Evolutionary conservation across 2,888 invertebrate species (phyloP).

Genomic region (Ceraclea dissimilis): DNA sequence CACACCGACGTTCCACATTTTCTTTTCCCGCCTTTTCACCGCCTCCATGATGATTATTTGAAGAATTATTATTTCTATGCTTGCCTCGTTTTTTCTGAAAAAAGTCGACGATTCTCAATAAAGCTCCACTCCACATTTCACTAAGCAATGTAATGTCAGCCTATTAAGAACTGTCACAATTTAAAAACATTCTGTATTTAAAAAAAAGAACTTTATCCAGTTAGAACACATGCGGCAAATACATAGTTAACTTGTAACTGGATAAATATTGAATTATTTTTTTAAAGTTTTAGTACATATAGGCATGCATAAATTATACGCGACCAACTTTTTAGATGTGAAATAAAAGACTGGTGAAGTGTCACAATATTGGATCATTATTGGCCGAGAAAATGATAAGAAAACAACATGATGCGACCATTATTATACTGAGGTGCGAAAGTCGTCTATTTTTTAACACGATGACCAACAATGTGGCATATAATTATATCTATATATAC

Average conservation of each 20-base stretch:
- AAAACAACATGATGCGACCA: neutral
- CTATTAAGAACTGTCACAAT: too few relatives aligned
- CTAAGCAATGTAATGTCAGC: too few relatives aligned
- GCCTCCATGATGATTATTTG: slow-evolving; percentile 3
- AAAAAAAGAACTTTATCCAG: too few relatives aligned
- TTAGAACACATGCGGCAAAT: too few relatives aligned
- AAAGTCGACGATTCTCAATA: slow-evolving; percentile 16
- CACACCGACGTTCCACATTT: slow-evolving; percentile 9
- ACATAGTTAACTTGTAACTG: too few relatives aligned
- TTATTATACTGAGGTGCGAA: neutral
- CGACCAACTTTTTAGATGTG: neutral
- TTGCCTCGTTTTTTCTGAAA: slow-evolving; percentile 24
- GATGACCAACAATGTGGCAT: neutral
- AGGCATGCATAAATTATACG: too few relatives aligned
- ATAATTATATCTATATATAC: too few relatives aligned
- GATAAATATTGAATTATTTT: too few relatives aligned
- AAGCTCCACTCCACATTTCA: slow-evolving; percentile 19
- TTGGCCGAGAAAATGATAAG: neutral
- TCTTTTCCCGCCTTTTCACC: slow-evolving; percentile 13
- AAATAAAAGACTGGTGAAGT: neutral
- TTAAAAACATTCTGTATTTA: neutral
- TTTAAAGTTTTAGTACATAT: too few relatives aligned
- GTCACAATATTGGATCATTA: neutral
- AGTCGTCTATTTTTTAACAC: slow-evolving; percentile 2
- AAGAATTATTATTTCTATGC: slow-evolving; percentile 4